Conservation (phyloP, 2,888 invertebrate species). For the Polymixis flavicincta region DNA sequence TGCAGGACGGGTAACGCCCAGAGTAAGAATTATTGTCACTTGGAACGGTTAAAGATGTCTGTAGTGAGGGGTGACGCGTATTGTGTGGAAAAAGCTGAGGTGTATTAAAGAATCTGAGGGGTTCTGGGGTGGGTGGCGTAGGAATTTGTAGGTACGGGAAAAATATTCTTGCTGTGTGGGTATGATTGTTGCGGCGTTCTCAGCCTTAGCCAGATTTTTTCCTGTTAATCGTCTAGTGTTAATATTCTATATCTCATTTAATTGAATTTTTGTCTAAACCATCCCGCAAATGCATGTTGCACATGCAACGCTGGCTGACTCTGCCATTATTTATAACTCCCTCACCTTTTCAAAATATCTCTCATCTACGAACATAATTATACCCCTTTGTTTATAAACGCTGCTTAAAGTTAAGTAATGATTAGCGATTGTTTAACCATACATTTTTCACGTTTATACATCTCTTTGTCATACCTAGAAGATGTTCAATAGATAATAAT, state of each 20-base stretch:
- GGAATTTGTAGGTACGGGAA: background rate
- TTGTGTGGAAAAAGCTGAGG: background rate
- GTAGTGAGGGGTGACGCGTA: constrained; percentile 30
- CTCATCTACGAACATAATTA: rapidly evolving
- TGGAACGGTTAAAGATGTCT: constrained; percentile 60
- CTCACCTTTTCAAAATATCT: background rate
- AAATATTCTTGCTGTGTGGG: background rate
- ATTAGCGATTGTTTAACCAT: too few relatives aligned
- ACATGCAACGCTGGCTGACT: background rate
- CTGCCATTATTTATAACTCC: background rate
- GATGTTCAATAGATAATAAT: background rate
- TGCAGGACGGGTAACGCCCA: constrained; percentile 68
- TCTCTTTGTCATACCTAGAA: too few relatives aligned
- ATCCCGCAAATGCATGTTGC: background rate
- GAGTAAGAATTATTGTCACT: constrained; percentile 74
- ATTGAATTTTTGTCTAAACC: background rate
- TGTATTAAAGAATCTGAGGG: background rate
- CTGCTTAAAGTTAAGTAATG: too few relatives aligned
- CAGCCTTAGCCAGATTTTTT: background rate
- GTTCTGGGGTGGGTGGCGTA: too few relatives aligned
- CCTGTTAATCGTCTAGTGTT: background rate
- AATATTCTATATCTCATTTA: background rate
- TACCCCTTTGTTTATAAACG: background rate
- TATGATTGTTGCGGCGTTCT: background rate
- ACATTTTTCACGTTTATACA: too few relatives aligned